phyloP scores from a whole-genome alignment of 2,113 vertebrate species.

The Lamprologus ornatipinnis region DNA sequence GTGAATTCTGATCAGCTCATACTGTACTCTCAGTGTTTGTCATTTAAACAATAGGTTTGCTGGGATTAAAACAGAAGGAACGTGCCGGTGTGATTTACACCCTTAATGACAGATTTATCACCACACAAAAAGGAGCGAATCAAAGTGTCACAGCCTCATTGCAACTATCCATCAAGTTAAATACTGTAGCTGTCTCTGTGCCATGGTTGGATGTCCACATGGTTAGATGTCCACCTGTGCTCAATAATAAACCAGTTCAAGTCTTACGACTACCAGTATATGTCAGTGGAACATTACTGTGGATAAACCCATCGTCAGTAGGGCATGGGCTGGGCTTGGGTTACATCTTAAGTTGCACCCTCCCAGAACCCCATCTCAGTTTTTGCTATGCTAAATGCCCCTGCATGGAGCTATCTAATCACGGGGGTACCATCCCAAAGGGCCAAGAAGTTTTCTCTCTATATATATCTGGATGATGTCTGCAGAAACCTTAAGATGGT shows the following conservation, averaged over 20 bases:
- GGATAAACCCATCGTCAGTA: constrained; percentile 31
- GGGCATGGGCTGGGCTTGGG: constrained; percentile 24
- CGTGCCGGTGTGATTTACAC: neutral
- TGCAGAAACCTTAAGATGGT: constrained; percentile 53
- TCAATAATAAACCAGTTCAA: neutral
- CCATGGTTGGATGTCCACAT: neutral
- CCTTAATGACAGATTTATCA: constrained; percentile 29
- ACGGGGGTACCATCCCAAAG: constrained; percentile 13
- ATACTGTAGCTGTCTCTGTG: neutral
- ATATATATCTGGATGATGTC: constrained; percentile 63
- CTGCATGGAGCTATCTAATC: constrained; percentile 63
- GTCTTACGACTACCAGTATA: constrained; percentile 14
- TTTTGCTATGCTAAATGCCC: constrained; percentile 57
- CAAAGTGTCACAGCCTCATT: constrained; percentile 28
- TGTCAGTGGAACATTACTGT: constrained; percentile 41
- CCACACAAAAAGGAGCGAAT: neutral
- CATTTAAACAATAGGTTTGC: neutral
- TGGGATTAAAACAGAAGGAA: neutral
- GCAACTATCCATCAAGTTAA: constrained; percentile 11
- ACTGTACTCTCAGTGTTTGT: neutral
- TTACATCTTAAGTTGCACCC: constrained; percentile 61
- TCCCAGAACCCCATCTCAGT: constrained; percentile 4
- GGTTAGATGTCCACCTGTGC: neutral
- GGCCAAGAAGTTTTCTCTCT: constrained; percentile 40
- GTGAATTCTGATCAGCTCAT: neutral